Base-by-base conservation (phyloP, 2,888 invertebrate genomes). In the Lumbricus terrestris region DNA sequence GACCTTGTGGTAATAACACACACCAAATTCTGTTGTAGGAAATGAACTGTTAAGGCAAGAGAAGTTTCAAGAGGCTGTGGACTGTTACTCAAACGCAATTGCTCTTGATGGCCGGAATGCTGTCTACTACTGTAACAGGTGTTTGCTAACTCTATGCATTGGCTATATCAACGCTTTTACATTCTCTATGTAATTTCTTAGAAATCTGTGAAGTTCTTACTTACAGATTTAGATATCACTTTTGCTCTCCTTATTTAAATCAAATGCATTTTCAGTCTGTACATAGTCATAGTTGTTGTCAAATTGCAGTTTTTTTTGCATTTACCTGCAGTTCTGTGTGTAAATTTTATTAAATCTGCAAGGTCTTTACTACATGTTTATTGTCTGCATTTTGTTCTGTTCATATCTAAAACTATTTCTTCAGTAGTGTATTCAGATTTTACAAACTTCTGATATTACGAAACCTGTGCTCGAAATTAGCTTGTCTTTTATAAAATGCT, bases 71-170 rank as follows among this genome's bases (percentile, higher is more conserved):
- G 98, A 98, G 94, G 99, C 99, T 29, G 95, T 98, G 69, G 96
- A 96, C 29, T 96, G 97, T 93, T 99, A 99, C 94, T 96, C 97
- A 91, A 97, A 97, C 93, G 99, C 99, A 23, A 97, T 99, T 92
- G 96, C 97, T 93, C 95, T 98, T 91, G 97, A 98, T 95, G 96
- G 97, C 38, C 96, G 96, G 91, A 99, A 99, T 95, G 97, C 99
- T 0, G 97, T 99, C 42, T 99, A 97, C 95, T 99, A 97, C 95
- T 98, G 99, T 95, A 99, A 99, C 95, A 96, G 96, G 96, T 96
- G 92, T 33, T 89, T 38, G 29, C 69, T n/a, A 6, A n/a, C n/a
- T 69, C n/a, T 69, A 8, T 69, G 11, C n/a, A 69, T 69, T n/a
- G 69, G 1, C 69, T n/a, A n/a, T 69, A 8, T n/a, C 11, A 69